Evolutionary conservation across 1,140 invertebrate species (phyloP).

Genomic region (Heliconius congener): DNA sequence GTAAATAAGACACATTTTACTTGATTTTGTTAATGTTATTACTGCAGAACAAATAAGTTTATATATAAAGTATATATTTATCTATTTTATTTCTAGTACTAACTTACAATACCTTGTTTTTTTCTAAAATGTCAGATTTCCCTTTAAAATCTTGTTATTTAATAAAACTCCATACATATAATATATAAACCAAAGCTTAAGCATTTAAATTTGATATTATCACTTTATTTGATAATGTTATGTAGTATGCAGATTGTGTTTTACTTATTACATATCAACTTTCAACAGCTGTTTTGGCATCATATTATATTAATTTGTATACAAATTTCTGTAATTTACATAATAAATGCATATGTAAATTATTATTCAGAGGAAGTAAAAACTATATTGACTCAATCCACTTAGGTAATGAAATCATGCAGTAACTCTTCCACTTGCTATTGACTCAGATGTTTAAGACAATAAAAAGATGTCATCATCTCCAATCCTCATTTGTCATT

Average conservation of each 20-base stretch:
- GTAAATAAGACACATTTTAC: slow-evolving; percentile 3
- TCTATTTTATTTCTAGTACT: neutral
- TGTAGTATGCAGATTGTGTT: no score
- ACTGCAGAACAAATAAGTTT: neutral
- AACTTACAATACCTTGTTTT: no score
- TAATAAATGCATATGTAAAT: neutral
- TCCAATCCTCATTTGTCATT: neutral
- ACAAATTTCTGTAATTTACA: neutral
- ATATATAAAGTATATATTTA: neutral
- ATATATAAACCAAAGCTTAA: no score
- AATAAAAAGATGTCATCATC: slow-evolving; percentile 8
- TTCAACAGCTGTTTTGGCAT: no score
- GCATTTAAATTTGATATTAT: no score
- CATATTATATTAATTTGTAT: no score
- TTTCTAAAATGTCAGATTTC: neutral
- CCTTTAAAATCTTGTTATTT: no score
- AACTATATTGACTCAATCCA: neutral
- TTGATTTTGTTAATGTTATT: neutral
- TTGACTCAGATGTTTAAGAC: slow-evolving; percentile 12
- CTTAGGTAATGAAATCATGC: neutral
- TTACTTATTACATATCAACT: no score
- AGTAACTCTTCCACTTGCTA: neutral
- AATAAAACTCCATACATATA: no score
- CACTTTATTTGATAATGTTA: no score
- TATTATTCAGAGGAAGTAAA: neutral